These are phyloP conservation scores for Drosophila colorata DNA, from an alignment of 2,888 invertebrate genomes.

Conservation along the genomic window DNA sequence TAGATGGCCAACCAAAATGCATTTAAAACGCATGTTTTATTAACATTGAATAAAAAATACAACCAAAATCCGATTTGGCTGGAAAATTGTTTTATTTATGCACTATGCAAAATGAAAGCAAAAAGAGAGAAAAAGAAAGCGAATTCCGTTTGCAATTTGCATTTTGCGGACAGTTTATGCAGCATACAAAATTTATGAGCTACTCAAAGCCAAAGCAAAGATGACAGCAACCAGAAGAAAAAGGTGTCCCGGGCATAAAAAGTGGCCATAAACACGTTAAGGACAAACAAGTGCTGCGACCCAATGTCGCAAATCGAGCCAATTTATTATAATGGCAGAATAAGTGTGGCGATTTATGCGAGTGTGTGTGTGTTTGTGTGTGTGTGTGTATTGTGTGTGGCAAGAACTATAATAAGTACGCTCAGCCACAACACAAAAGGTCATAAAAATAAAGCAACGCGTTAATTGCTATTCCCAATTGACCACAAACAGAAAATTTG, in stretches of 20 bases:
- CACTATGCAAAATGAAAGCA: background rate
- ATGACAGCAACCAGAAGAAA: background rate
- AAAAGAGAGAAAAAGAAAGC: conserved; percentile 2
- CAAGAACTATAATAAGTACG: conserved; percentile 38
- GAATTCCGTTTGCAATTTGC: conserved; percentile 44
- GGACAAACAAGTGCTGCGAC: conserved; percentile 15
- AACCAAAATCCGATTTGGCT: conserved; percentile 23
- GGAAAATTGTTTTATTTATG: conserved; percentile 22
- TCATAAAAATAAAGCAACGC: conserved; percentile 72
- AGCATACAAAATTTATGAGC: conserved; percentile 50
- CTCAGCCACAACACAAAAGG: conserved; percentile 25
- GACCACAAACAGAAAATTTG: conserved; percentile 66
- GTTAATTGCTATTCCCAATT: conserved; percentile 78
- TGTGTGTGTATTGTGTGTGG: conserved; percentile 6
- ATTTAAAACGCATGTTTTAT: conserved; percentile 38
- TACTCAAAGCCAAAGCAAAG: conserved; percentile 8
- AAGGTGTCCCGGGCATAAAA: conserved; percentile 10
- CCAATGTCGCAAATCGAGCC: conserved; percentile 25
- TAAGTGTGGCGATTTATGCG: conserved; percentile 43
- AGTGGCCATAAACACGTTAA: conserved; percentile 12
- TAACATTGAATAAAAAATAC: conserved; percentile 5
- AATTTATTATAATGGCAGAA: conserved; percentile 59
- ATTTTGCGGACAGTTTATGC: conserved; percentile 52
- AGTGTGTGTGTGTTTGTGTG: background rate
- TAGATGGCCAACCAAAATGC: conserved; percentile 1